Conservation (phyloP, 2,113 vertebrate species). For the Hippotragus niger region DNA sequence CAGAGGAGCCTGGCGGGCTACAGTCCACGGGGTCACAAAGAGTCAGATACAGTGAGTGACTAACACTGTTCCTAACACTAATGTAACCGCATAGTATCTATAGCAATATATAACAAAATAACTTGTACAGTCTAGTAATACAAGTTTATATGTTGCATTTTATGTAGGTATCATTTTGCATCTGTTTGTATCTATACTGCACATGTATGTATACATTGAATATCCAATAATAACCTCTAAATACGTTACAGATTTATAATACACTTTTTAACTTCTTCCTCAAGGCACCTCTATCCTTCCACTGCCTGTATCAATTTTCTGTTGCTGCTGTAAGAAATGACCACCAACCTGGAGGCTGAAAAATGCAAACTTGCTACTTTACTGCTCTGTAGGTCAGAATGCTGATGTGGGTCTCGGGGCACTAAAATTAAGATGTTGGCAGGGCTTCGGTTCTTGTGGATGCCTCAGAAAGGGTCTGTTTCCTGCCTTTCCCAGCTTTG, state of each 20-base stretch:
- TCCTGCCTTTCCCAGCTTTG: neutral
- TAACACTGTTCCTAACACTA: rapidly evolving
- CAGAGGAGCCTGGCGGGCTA: neutral
- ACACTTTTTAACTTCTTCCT: neutral
- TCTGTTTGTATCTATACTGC: neutral
- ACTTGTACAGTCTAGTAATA: too few species aligned
- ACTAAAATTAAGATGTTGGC: neutral
- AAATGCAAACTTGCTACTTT: neutral
- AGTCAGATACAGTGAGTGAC: neutral
- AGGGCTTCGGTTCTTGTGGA: neutral
- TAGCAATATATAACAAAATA: neutral
- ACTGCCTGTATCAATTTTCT: neutral
- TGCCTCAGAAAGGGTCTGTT: neutral
- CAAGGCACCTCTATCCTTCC: too few species aligned
- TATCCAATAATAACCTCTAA: neutral
- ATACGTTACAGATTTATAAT: neutral
- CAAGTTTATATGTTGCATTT: neutral
- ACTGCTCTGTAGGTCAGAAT: neutral
- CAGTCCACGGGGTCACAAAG: neutral
- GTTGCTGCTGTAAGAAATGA: neutral
- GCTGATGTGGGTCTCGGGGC: neutral
- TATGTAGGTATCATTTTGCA: neutral
- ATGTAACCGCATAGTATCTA: rapidly evolving
- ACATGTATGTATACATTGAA: neutral
- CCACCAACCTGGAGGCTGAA: neutral